phyloP scores from a whole-genome alignment of 2,113 vertebrate genomes.

The Pardalotus punctatus region DNA sequence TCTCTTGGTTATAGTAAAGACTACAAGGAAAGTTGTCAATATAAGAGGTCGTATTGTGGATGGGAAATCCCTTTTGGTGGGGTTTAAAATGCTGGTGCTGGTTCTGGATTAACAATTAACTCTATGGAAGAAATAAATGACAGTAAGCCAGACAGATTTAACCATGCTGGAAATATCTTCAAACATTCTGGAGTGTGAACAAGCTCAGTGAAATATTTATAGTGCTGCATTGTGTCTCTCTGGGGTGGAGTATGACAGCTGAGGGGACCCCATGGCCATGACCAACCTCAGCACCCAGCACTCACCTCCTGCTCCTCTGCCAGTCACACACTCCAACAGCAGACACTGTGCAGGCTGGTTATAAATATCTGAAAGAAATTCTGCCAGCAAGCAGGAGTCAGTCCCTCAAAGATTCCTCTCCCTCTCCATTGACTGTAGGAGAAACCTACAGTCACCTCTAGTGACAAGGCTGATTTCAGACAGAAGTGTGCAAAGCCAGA shows the following conservation, averaged over 20 bases:
- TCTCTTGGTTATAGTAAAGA: neutral
- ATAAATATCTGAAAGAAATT: neutral
- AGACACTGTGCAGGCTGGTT: neutral
- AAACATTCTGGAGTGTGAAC: neutral
- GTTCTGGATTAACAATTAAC: neutral
- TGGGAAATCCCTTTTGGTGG: neutral
- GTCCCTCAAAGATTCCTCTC: neutral
- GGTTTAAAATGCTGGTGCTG: neutral
- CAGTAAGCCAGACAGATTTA: neutral
- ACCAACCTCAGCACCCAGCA: neutral
- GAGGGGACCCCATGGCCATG: neutral
- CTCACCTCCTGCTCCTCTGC: neutral
- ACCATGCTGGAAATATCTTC: neutral
- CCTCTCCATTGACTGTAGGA: neutral
- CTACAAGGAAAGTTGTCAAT: neutral
- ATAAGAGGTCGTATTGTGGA: neutral
- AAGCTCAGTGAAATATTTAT: neutral
- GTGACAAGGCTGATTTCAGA: neutral
- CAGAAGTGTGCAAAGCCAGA: neutral
- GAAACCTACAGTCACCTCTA: neutral
- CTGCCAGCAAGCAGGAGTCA: neutral
- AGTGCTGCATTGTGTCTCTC: neutral
- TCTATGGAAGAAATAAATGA: neutral
- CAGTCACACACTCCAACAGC: neutral
- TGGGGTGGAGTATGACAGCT: rapidly evolving